These are phyloP conservation scores for Ammospiza caudacuta DNA, from an alignment of 2,113 vertebrate species.

Conservation along the genomic window DNA sequence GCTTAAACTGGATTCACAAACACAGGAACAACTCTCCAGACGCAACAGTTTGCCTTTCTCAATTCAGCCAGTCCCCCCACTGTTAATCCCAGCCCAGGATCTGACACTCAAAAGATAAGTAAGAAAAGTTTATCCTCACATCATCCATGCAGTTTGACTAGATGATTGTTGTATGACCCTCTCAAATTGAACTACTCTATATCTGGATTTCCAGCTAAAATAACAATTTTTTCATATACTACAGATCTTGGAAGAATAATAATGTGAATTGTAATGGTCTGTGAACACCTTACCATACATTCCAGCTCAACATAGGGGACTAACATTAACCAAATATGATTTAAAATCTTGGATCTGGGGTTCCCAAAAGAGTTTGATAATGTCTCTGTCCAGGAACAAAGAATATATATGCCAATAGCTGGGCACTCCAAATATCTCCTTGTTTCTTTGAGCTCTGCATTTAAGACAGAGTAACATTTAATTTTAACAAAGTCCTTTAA, in stretches of 20 bases:
- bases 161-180: not conserved
- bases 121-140: not conserved
- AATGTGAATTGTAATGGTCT: not conserved
- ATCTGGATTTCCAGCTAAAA: conserved; percentile 12
- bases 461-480: not conserved
- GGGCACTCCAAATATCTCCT: not conserved
- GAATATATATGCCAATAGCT: not conserved
- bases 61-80: not conserved
- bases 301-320: not conserved
- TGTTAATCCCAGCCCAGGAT: not conserved
- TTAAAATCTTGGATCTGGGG: not conserved
- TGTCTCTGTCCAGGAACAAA: not conserved
- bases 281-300: not conserved
- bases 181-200: not conserved
- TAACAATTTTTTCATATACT: not conserved
- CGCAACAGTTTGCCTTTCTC: not conserved
- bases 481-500: not conserved
- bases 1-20: not conserved
- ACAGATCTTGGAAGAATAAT: not conserved
- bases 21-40: not conserved
- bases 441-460: not conserved
- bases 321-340: not conserved
- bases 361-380: not conserved
- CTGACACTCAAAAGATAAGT: not conserved
- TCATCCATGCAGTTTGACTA: not conserved